These are phyloP conservation scores for Paracentrotus lividus DNA, from an alignment of 53 echinoderm and acorn worm genomes.

Conservation along the genomic window DNA sequence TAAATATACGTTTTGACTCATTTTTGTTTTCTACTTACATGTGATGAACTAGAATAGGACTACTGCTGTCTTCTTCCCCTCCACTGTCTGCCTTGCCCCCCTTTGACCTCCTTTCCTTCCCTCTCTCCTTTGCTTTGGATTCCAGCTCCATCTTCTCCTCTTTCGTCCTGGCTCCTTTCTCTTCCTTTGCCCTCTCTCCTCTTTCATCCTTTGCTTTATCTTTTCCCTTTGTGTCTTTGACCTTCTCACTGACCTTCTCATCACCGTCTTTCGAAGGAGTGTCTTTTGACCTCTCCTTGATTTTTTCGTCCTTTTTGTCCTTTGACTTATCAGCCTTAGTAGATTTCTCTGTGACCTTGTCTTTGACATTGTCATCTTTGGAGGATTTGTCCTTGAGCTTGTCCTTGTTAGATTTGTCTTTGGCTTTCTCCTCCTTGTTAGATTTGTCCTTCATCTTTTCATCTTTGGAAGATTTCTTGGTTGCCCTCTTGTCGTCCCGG, in stretches of 20 bases:
- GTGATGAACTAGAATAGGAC: not conserved
- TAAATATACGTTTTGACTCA: too few relatives aligned
- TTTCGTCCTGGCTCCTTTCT: conserved; percentile 68
- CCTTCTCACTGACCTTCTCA: conserved; percentile 61
- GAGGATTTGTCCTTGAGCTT: conserved; percentile 57
- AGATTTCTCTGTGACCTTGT: conserved; percentile 26
- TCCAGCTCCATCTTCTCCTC: conserved; percentile 67
- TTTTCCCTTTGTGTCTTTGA: conserved; percentile 59
- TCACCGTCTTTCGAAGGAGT: conserved; percentile 25
- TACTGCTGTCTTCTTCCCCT: conserved; percentile 40
- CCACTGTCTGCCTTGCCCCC: conserved; percentile 68
- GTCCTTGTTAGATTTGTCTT: too few relatives aligned
- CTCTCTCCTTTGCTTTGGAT: conserved; percentile 63
- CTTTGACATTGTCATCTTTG: conserved; percentile 53
- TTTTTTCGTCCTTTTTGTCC: conserved; percentile 41
- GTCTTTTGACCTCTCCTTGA: conserved; percentile 33
- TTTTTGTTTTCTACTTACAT: conserved; percentile 47
- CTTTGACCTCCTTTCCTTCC: conserved; percentile 41
- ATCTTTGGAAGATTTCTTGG: conserved; percentile 58
- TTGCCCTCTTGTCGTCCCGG: conserved; percentile 54
- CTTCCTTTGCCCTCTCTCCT: conserved; percentile 64
- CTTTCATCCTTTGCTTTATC: conserved; percentile 68
- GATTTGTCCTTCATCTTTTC: conserved; percentile 37
- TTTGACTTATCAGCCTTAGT: not conserved
- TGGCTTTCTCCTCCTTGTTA: not conserved